These are phyloP conservation scores for Pheosia gnoma DNA, from an alignment of 2,888 invertebrate genomes.

Conservation along the genomic window DNA sequence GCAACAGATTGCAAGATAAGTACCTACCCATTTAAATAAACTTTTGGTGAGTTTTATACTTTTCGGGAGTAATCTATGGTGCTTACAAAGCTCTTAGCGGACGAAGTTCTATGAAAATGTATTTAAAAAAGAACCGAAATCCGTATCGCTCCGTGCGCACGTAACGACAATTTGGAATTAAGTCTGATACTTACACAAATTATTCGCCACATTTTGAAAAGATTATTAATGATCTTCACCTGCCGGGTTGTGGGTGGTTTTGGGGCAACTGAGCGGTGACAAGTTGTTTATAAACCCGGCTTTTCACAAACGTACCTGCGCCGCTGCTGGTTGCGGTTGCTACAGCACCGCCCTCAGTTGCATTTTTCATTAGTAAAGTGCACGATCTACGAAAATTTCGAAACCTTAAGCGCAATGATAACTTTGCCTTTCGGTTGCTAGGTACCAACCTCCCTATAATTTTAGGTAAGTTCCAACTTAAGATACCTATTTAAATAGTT, in stretches of 20 bases:
- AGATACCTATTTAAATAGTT: no score
- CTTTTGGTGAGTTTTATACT: no score
- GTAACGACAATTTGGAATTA: not conserved
- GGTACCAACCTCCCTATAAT: no score
- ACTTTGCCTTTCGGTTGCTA: not conserved
- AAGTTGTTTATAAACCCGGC: slow-evolving; percentile 61
- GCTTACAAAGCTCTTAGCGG: no score
- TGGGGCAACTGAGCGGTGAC: slow-evolving; percentile 44
- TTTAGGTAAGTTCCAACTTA: no score
- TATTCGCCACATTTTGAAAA: slow-evolving; percentile 63
- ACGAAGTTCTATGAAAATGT: no score
- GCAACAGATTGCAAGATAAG: no score
- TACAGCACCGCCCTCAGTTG: slow-evolving; percentile 47
- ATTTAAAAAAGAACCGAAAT: no score
- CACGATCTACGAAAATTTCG: slow-evolving; percentile 70
- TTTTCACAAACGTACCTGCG: slow-evolving; percentile 27
- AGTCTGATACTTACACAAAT: slow-evolving; percentile 57
- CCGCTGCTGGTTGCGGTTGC: slow-evolving; percentile 50
- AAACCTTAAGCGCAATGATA: slow-evolving; percentile 34
- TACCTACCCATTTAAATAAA: no score
- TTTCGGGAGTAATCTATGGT: no score
- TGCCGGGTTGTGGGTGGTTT: slow-evolving; percentile 44
- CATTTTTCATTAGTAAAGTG: slow-evolving; percentile 66
- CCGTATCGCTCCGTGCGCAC: not conserved
- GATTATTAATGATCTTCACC: slow-evolving; percentile 34